phyloP scores from a whole-genome alignment of 2,888 invertebrate genomes.

The Cantharis lateralis region DNA sequence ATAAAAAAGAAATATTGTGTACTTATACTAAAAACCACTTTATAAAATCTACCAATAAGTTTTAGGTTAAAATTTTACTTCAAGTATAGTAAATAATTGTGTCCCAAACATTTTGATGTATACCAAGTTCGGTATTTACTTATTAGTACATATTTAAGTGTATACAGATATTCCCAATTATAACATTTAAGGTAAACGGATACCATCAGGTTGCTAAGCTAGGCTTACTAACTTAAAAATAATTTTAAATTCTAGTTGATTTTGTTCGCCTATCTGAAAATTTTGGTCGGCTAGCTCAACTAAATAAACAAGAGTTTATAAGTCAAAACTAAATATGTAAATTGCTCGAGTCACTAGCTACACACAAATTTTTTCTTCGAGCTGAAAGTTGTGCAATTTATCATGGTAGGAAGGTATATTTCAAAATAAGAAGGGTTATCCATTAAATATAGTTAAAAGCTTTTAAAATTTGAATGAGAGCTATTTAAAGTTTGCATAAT shows the following conservation, averaged over 20 bases:
- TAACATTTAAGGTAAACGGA: neutral
- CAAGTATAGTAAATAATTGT: neutral
- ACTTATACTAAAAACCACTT: constrained; percentile 32
- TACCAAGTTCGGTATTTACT: neutral
- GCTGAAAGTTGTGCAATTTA: neutral
- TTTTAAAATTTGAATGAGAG: constrained; percentile 24
- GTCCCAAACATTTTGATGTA: neutral
- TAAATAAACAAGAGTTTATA: no score
- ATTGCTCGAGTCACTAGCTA: neutral
- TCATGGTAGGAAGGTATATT: neutral
- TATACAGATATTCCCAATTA: neutral
- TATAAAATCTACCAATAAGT: constrained; percentile 23
- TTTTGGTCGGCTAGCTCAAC: no score
- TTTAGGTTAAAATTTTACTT: constrained; percentile 18
- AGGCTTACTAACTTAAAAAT: no score
- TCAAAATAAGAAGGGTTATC: neutral
- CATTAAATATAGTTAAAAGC: constrained; percentile 15
- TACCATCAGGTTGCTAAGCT: neutral
- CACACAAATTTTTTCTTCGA: neutral
- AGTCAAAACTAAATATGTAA: neutral
- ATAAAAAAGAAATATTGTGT: constrained; percentile 32
- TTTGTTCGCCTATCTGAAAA: no score
- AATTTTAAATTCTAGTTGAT: neutral
- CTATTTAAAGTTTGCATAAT: constrained; percentile 32
- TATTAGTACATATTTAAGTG: neutral